phyloP scores from a whole-genome alignment of 2,888 invertebrate genomes.

The Podotricha telesiphe region DNA sequence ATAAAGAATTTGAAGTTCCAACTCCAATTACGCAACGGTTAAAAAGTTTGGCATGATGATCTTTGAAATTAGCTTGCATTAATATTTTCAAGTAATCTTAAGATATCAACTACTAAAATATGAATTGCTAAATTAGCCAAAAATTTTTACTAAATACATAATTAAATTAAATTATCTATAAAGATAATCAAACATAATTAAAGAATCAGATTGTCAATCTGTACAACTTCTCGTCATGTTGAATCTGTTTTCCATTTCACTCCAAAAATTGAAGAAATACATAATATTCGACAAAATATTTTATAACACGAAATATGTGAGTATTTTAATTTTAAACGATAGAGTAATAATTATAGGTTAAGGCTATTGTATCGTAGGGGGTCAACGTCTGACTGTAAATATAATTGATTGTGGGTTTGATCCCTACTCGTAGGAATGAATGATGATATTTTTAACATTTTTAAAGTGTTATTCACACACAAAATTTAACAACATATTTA shows the following conservation, averaged over 20 bases:
- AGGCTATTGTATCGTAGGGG: no score
- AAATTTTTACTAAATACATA: not conserved
- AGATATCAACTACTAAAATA: not conserved
- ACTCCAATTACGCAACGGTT: no score
- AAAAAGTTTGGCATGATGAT: no score
- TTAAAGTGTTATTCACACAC: no score
- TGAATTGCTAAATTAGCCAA: not conserved
- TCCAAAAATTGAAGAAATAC: not conserved
- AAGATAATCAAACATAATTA: conserved; percentile 1
- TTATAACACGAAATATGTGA: not conserved
- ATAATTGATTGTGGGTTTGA: no score
- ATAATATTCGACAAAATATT: not conserved
- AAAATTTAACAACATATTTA: no score
- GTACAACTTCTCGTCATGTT: not conserved
- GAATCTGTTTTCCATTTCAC: not conserved
- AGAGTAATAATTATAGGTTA: not conserved
- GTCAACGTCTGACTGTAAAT: no score
- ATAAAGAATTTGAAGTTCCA: no score
- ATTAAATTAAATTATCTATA: not conserved
- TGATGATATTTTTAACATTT: no score
- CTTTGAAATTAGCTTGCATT: no score
- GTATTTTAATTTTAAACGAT: not conserved
- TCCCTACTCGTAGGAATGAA: no score
- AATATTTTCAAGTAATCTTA: not conserved
- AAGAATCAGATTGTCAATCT: not conserved